Conservation (phyloP, 2,113 vertebrate species). For the Bambusicola thoracicus region DNA sequence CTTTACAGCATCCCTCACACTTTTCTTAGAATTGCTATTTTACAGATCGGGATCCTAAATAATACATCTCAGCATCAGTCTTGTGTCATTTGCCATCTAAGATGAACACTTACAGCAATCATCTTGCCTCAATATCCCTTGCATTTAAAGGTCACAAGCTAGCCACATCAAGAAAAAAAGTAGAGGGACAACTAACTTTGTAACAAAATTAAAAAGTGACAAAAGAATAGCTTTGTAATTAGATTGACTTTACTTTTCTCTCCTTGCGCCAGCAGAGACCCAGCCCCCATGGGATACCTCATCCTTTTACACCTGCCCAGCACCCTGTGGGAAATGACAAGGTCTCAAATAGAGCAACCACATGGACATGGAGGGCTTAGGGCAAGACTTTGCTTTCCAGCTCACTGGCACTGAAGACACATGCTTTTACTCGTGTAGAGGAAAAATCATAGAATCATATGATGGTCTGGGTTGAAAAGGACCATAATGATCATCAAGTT, state of each 20-base stretch:
- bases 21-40: background rate
- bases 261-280: background rate
- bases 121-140: background rate
- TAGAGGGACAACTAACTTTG: rapidly evolving
- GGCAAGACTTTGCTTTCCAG: background rate
- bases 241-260: background rate
- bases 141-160: background rate
- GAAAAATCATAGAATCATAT: background rate
- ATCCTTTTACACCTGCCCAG: background rate
- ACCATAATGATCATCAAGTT: too few relatives aligned
- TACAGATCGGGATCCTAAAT: background rate
- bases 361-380: rapidly evolving
- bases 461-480: too few relatives aligned
- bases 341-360: background rate
- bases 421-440: rapidly evolving
- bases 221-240: background rate
- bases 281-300: background rate
- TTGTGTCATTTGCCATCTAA: background rate
- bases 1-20: background rate
- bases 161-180: background rate
- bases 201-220: background rate
- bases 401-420: background rate
- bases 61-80: background rate
- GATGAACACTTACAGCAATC: background rate
- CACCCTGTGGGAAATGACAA: rapidly evolving